Evolutionary conservation across 2,888 invertebrate genomes (phyloP), one percentile per base, ranked within the genome.

Genomic region (Dromius quadrimaculatus): DNA sequence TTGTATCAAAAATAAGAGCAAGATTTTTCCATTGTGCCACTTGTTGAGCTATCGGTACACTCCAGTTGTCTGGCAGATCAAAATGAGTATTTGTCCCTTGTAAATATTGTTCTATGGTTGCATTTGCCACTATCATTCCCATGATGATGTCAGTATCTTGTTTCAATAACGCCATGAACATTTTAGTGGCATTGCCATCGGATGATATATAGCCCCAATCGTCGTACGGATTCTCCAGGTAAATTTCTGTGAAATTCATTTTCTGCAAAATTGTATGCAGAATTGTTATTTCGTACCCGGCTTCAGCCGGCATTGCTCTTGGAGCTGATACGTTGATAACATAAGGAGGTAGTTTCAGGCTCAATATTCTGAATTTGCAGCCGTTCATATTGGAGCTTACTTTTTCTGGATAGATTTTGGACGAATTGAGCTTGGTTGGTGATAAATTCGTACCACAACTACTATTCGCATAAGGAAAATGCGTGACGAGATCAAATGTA

Each of bases 11-110:
- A n/a, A 59, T 59, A 1, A 59, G 34, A 34, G 59, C 36, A 5
- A 59, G 19, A 19, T 59, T 59, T 59, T 59, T 36, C 59, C 59
- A 59, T 36, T 59, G 59, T 0, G 59, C 59, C n/a, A 59, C 36
- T 59, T 59, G 59, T 36, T 59, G 59, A 19, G 59, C 59, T 1
- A 17, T n/a, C 8, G 59, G 59, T 19, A 59, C 59, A 11, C 34
- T 20, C 59, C 59, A 59, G 11, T 20, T 19, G 1, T 20, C 28
- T 2, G 59, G 20, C n/a, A 36, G 6, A 6, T 59, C 59, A 5
- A 59, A 13, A 11, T 59, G 36, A 8, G 50, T 28, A 5, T 36
- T 36, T n/a, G 59, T 23, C 8, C 20, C 59, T 6, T 59, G 34
- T 11, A 59, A 59, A 19, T 59, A 5, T 59, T 59, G 34, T 59